These are phyloP conservation scores for Stenotaenia linearis DNA, from an alignment of 2,888 invertebrate species.

Conservation along the genomic window DNA sequence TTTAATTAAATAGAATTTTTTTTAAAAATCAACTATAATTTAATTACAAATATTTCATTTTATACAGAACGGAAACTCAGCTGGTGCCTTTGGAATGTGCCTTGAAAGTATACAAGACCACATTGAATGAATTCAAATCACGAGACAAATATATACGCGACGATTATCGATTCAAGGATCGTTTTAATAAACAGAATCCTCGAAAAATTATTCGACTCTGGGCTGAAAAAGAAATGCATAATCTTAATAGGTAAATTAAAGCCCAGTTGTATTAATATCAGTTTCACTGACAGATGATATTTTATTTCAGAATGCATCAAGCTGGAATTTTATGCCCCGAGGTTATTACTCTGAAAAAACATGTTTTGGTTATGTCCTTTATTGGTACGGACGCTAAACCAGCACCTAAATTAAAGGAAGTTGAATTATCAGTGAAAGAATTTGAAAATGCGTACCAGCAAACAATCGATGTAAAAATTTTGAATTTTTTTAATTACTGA, in stretches of 20 bases:
- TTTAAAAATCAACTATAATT: not conserved
- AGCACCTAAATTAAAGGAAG: conserved; percentile 55
- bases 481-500: not conserved
- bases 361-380: conserved; percentile 57
- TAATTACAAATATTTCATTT: not conserved
- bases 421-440: conserved; percentile 46
- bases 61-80: conserved; percentile 38
- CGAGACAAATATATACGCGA: conserved; percentile 56
- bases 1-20: not conserved
- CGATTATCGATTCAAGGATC: conserved; percentile 57
- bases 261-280: too few species aligned
- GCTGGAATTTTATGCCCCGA: conserved; percentile 52
- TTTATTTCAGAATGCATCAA: conserved; percentile 48
- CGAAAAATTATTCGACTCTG: conserved; percentile 56
- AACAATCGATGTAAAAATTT: conserved; percentile 43
- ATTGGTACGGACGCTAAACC: conserved; percentile 53
- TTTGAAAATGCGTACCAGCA: conserved; percentile 52
- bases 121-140: conserved; percentile 56
- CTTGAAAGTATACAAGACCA: conserved; percentile 58
- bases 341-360: conserved; percentile 53
- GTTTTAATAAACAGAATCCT: conserved; percentile 53
- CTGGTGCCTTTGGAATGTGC: conserved; percentile 51
- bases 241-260: conserved; percentile 49
- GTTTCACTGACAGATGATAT: too few species aligned
- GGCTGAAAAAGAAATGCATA: conserved; percentile 59